Percentiles rank a stretch among this genome's conserved stretches.
phyloP scores from a whole-genome alignment of 1,140 invertebrate species.

The Parapsyche elsis region DNA sequence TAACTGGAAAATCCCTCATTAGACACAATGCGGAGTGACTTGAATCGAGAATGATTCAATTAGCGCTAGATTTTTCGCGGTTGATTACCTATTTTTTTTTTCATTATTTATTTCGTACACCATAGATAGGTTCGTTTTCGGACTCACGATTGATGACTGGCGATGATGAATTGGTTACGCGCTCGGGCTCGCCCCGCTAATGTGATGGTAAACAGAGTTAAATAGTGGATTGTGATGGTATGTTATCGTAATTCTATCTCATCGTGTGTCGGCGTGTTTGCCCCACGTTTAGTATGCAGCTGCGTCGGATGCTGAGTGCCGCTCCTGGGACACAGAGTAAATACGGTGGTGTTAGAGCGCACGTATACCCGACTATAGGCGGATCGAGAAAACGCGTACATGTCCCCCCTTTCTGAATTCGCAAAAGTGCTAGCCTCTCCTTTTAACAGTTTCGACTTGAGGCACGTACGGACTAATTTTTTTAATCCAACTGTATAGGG shows the following conservation, averaged over 20 bases:
- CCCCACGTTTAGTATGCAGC: conserved; percentile 37
- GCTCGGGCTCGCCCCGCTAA: not conserved
- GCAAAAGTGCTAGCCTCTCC: no score
- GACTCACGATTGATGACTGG: not conserved
- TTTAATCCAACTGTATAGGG: no score
- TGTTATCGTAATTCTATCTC: conserved; percentile 39
- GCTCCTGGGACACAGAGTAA: not conserved
- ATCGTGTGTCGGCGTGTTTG: conserved; percentile 23
- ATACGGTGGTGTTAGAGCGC: conserved; percentile 26
- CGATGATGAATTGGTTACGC: conserved; percentile 3
- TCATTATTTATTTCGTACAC: not conserved
- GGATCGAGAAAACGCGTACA: not conserved
- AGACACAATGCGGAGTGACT: conserved; percentile 10
- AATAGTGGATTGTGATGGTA: conserved; percentile 9
- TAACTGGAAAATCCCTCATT: conserved; percentile 36
- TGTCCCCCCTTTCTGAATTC: not conserved
- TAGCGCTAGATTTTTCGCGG: conserved; percentile 9
- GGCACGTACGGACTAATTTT: no score
- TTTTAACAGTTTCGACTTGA: no score
- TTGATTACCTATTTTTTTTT: not conserved
- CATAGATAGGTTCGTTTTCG: not conserved
- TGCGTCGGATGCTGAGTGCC: conserved; percentile 2
- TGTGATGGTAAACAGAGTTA: conserved; percentile 34
- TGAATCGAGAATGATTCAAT: conserved; percentile 31
- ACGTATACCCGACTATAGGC: conserved; percentile 3